Conservation (phyloP, 2,113 vertebrate genomes). For the Cavia aperea region DNA sequence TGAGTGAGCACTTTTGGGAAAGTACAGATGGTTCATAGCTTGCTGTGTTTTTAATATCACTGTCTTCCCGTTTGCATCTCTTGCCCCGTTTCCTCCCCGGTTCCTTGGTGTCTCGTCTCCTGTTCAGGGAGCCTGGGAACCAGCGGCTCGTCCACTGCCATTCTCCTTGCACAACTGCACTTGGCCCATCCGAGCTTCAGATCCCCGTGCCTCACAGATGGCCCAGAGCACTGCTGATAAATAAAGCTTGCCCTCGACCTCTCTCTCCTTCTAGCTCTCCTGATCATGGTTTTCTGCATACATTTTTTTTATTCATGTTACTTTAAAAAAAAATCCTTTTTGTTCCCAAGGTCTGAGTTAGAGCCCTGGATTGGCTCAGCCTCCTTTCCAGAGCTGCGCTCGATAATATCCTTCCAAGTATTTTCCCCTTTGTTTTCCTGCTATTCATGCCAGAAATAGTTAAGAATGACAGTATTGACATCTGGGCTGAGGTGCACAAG, state of each 20-base stretch:
- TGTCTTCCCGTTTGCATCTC: background rate
- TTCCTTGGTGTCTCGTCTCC: background rate
- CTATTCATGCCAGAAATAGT: conserved; percentile 52
- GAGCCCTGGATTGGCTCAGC: conserved; percentile 1
- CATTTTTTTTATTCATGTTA: background rate
- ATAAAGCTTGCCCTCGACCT: background rate
- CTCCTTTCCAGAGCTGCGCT: conserved; percentile 11
- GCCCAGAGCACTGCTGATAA: background rate
- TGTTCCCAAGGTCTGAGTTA: background rate
- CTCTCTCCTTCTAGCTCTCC: background rate
- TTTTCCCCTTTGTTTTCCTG: conserved; percentile 26
- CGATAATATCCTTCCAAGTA: conserved; percentile 53
- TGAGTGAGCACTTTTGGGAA: background rate
- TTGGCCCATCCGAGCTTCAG: background rate
- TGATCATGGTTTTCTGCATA: background rate
- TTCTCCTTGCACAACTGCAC: background rate
- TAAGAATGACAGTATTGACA: conserved; percentile 29
- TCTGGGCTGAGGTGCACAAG: background rate
- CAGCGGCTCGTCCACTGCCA: accelerated
- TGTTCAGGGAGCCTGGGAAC: background rate
- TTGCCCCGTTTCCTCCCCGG: background rate
- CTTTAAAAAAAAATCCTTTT: background rate
- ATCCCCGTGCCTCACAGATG: background rate
- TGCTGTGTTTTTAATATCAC: accelerated
- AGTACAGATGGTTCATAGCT: background rate